These are phyloP conservation scores for Spizella passerina DNA, from an alignment of 2,797 vertebrate species.

Conservation along the genomic window DNA sequence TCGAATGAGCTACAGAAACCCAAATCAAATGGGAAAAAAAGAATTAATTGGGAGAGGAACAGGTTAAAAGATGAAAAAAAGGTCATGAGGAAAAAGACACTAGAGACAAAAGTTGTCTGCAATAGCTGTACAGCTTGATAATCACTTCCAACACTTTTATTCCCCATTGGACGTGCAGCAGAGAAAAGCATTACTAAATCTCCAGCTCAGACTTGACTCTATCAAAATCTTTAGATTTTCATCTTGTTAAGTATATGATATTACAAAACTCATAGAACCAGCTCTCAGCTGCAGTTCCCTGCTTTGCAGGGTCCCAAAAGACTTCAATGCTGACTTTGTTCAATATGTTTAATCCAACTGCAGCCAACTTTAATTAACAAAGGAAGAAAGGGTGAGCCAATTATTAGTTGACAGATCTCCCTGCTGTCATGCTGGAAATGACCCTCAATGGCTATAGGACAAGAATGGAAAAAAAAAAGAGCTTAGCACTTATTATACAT, in stretches of 20 bases:
- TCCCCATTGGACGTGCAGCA: not conserved
- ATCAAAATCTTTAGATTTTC: not conserved
- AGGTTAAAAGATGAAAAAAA: not conserved
- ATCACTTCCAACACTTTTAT: not conserved
- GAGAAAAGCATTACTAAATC: not conserved
- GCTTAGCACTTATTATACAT: not conserved
- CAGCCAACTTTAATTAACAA: not conserved
- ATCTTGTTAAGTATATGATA: not conserved
- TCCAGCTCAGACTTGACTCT: not conserved
- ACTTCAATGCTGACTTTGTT: not conserved
- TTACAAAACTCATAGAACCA: not conserved
- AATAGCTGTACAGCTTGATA: not conserved
- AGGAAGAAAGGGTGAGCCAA: not conserved
- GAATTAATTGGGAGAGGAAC: not conserved
- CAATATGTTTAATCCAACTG: not conserved
- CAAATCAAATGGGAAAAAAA: not conserved
- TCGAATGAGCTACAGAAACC: not conserved
- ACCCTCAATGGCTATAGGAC: not conserved
- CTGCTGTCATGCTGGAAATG: not conserved
- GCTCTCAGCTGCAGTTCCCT: not conserved
- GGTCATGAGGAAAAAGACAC: accelerated
- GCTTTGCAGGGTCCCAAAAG: not conserved
- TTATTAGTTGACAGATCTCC: not conserved
- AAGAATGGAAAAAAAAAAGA: not conserved
- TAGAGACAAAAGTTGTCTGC: not conserved